Base-by-base conservation (phyloP, 2,888 invertebrate species). In the Nomada ruficornis region DNA sequence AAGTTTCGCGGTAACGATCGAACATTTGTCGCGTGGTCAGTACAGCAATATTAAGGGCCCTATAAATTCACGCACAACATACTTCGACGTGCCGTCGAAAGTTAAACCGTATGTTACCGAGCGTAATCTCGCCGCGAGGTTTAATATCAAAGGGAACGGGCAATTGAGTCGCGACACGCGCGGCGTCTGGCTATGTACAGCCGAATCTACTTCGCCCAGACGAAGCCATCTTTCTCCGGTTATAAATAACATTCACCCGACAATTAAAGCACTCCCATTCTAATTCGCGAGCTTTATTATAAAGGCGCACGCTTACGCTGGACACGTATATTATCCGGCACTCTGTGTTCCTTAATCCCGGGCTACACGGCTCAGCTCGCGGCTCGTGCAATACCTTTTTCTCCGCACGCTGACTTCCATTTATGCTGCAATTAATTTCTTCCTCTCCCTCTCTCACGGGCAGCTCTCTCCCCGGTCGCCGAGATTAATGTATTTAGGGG, bases 231-330 rank as follows among this genome's bases (percentile, higher is more conserved):
- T 47, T 15, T 62, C 64, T 60, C 36, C 29, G 72, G 72, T 63
- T 81, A 83, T 90, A 90, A 91, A 89, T 88, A 91, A 89, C 82
- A 84, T 84, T 91, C 90, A 89, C 89, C 86, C 86, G 62, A 81
- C 88, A 88, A 92, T 92, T 91, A 91, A 85, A 77, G 73, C 86
- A 88, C 86, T 82, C 85, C 82, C 72, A 87, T 90, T 91, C 89
- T 91, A 90, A 91, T 92, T 91, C 88, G 72, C 75, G 83, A 80
- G 88, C 89, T 91, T 89, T 91, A 90, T 90, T 86, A 87, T 82
- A 84, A 86, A 86, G 74, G 80, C 74, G 84, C 73, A 80, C 80
- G 89, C 89, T 90, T 89, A 86, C 86, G 69, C 18, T 63, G 70
- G 71, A 74, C 80, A 80, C 82, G 77, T 86, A 79, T 80, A 85